These are phyloP conservation scores for Pseudeuparius sepicola DNA, from an alignment of 2,888 invertebrate species.

Conservation along the genomic window DNA sequence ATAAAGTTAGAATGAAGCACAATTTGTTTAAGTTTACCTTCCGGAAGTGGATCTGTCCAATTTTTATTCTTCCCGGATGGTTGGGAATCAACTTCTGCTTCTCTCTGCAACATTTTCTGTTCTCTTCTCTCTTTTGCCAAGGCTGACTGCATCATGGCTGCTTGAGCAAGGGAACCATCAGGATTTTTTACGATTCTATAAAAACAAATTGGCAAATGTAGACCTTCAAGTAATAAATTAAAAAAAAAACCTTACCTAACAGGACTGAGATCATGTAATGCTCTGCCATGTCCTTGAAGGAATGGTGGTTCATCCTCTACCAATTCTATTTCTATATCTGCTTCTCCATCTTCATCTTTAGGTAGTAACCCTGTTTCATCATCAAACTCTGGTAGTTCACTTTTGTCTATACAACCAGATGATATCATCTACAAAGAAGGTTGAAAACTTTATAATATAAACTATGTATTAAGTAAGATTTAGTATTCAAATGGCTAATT, in stretches of 20 bases:
- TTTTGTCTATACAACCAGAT: constrained; percentile 83
- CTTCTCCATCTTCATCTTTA: constrained; percentile 88
- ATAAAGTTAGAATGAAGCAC: too few species aligned
- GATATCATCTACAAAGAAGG: constrained; percentile 63
- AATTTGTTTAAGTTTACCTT: too few species aligned
- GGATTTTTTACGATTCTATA: constrained; percentile 91
- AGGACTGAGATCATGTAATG: constrained; percentile 85
- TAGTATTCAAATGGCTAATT: too few species aligned
- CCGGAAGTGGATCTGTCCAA: constrained; percentile 95
- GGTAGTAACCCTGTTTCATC: constrained; percentile 89
- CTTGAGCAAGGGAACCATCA: constrained; percentile 96
- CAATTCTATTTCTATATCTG: constrained; percentile 95
- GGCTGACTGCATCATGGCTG: constrained; percentile 99
- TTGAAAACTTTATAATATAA: constrained; percentile 3
- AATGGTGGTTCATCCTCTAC: constrained; percentile 99
- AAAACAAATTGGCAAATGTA: too few species aligned
- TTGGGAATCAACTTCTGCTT: constrained; percentile 80
- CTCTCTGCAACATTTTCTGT: constrained; percentile 90
- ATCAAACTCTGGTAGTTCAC: constrained; percentile 94
- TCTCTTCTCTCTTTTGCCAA: constrained; percentile 94
- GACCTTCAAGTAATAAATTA: too few species aligned
- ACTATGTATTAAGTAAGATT: too few species aligned
- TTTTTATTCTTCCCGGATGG: constrained; percentile 80
- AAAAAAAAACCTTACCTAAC: constrained; percentile 42
- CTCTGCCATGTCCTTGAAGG: constrained; percentile 80